Evolutionary conservation across 2,113 vertebrate species (phyloP).

Genomic region (Vulpes vulpes): DNA sequence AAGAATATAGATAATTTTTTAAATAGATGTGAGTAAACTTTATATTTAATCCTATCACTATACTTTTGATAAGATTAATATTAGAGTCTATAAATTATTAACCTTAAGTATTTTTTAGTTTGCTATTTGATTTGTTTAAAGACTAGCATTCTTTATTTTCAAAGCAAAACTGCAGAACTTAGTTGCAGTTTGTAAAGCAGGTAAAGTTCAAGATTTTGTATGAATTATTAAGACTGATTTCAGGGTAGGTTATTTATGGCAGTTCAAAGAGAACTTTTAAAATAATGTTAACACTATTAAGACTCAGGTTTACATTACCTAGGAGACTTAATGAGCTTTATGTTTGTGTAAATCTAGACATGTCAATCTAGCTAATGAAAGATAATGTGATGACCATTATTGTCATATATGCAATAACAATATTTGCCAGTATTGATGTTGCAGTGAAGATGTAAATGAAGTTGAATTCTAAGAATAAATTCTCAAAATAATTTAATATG

Average conservation of each 20-base stretch:
- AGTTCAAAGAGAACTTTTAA: constrained; percentile 24
- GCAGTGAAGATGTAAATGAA: background rate
- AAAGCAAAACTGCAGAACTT: background rate
- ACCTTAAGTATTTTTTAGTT: constrained; percentile 39
- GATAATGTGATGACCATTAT: background rate
- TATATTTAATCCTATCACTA: constrained; percentile 2
- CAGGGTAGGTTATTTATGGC: background rate
- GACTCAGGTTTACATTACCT: background rate
- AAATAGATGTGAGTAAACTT: constrained; percentile 96
- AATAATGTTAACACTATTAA: constrained; percentile 1
- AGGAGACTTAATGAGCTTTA: constrained; percentile 23
- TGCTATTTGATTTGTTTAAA: constrained; percentile 28
- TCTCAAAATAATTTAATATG: constrained; percentile 23
- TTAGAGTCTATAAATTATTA: constrained; percentile 49
- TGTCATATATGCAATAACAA: background rate
- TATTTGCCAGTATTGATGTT: constrained; percentile 34
- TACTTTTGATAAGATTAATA: constrained; percentile 20
- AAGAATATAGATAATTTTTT: constrained; percentile 99
- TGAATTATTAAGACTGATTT: constrained; percentile 6
- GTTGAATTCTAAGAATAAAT: constrained; percentile 43
- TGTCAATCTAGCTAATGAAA: constrained; percentile 45
- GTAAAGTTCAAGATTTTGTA: constrained; percentile 50
- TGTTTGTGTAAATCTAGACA: constrained; percentile 45
- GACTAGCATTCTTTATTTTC: constrained; percentile 59
- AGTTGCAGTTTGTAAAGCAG: constrained; percentile 49